Percentiles rank a stretch among this genome's conserved stretches.
Conservation (phyloP, 2,797 vertebrate genomes). For the Anolis apletophallus region DNA sequence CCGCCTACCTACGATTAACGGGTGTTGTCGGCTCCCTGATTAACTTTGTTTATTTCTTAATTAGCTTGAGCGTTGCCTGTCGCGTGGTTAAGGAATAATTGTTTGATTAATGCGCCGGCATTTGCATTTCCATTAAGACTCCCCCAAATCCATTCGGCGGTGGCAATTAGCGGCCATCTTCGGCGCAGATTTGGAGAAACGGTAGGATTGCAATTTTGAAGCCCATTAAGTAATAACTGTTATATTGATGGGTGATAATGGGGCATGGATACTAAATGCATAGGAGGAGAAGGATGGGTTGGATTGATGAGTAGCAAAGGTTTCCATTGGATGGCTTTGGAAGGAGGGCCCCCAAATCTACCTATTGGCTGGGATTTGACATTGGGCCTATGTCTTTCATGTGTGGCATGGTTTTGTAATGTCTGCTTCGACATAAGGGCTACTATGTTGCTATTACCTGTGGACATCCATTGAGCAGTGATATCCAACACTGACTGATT, state of each 20-base stretch:
- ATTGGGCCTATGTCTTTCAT: too few species aligned
- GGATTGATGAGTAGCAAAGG: constrained; percentile 35
- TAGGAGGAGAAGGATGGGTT: constrained; percentile 24
- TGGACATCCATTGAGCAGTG: too few species aligned
- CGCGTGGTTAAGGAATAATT: constrained; percentile 74
- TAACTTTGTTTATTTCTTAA: constrained; percentile 82
- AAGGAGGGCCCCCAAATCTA: neutral
- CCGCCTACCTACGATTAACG: constrained; percentile 65
- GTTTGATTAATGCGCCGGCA: constrained; percentile 77
- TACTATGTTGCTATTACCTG: too few species aligned
- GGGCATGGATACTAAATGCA: constrained; percentile 58
- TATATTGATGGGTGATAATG: constrained; percentile 77
- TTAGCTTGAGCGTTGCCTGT: constrained; percentile 73
- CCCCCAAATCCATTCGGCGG: constrained; percentile 56
- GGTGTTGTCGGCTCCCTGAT: constrained; percentile 73
- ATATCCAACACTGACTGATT: too few species aligned
- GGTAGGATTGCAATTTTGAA: constrained; percentile 61
- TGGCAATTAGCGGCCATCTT: constrained; percentile 67
- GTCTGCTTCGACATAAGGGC: too few species aligned
- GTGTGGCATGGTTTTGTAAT: too few species aligned
- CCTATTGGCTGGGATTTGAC: too few species aligned
- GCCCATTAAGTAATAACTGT: constrained; percentile 75
- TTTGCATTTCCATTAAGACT: constrained; percentile 78
- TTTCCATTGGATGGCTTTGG: neutral
- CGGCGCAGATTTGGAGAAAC: constrained; percentile 56